Conservation (phyloP, 2,797 vertebrate species). For the Megaceryle alcyon region DNA sequence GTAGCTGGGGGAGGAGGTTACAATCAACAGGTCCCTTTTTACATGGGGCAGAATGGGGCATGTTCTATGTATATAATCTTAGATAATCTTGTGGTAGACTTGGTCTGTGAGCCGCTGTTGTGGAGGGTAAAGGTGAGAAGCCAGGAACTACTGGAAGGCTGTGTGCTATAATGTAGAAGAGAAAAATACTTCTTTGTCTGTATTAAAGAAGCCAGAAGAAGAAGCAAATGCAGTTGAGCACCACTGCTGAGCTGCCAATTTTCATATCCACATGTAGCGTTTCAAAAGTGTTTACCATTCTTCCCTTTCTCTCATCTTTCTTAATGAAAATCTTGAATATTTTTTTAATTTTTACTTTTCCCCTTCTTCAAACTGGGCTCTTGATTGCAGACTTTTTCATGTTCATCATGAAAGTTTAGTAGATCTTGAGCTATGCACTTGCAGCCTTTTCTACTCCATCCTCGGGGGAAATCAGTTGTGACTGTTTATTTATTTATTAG, state of each 20-base stretch:
- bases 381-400: not conserved
- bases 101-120: not conserved
- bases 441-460: not conserved
- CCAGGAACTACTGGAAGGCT: not conserved
- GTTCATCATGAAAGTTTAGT: not conserved
- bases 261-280: not conserved
- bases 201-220: not conserved
- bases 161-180: not conserved
- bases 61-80: not conserved
- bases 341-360: not conserved
- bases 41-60: fast-evolving
- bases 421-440: not conserved
- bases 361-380: not conserved
- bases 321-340: not conserved
- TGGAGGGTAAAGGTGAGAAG: not conserved
- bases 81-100: not conserved
- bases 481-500: not conserved
- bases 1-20: not conserved
- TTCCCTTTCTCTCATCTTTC: not conserved
- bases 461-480: not conserved
- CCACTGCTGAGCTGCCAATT: not conserved
- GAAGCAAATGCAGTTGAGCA: not conserved
- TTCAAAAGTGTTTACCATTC: not conserved
- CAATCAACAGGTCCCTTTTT: not conserved
- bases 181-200: not conserved